These are phyloP conservation scores for Falcunculus frontatus DNA, from an alignment of 2,113 vertebrate species.

Conservation along the genomic window DNA sequence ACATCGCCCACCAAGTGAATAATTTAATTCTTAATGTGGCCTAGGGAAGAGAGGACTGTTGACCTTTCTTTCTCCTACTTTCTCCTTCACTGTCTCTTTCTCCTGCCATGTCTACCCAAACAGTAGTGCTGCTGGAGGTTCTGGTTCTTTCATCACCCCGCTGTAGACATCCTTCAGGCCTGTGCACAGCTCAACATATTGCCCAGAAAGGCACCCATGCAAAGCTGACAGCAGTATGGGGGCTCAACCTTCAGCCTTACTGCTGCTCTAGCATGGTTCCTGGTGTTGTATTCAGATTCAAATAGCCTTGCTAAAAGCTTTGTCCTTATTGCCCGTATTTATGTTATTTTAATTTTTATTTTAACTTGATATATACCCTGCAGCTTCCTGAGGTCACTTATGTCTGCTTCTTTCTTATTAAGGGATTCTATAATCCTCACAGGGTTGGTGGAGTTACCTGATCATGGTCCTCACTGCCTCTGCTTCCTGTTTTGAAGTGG, in stretches of 20 bases:
- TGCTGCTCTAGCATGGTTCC: neutral
- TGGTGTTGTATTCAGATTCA: neutral
- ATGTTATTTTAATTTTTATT: neutral
- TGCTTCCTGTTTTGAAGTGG: neutral
- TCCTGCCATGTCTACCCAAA: neutral
- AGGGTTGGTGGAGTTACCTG: neutral
- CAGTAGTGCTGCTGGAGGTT: neutral
- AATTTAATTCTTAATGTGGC: neutral
- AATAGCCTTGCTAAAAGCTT: neutral
- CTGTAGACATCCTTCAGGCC: neutral
- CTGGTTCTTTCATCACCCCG: neutral
- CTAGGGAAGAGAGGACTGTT: neutral
- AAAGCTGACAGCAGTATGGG: neutral
- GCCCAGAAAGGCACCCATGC: neutral
- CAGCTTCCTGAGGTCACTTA: neutral
- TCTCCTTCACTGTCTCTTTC: neutral
- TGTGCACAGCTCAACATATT: neutral
- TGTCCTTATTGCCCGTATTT: neutral
- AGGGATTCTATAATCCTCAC: neutral
- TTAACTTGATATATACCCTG: neutral
- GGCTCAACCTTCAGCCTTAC: neutral
- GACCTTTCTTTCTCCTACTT: neutral
- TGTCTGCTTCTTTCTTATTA: neutral
- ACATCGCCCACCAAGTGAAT: neutral
- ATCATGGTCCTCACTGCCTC: neutral